These are phyloP conservation scores for Thymelicus sylvestris DNA, from an alignment of 2,888 invertebrate species.

Conservation along the genomic window DNA sequence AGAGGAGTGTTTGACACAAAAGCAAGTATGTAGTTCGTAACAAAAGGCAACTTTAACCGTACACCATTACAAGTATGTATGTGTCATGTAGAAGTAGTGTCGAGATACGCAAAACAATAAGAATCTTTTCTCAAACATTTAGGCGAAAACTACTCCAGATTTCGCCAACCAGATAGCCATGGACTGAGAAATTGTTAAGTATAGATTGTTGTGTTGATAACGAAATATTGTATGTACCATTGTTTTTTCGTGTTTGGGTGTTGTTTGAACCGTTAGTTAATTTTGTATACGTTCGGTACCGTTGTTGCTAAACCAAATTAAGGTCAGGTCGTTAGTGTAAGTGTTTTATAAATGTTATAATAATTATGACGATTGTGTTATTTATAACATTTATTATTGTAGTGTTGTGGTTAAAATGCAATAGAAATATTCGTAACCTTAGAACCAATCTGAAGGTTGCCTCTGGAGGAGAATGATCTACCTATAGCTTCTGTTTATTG, in stretches of 20 bases:
- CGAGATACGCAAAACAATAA: constrained; percentile 12
- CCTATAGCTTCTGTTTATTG: too few relatives aligned
- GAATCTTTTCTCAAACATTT: neutral
- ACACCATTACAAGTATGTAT: neutral
- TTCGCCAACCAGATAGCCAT: constrained; percentile 4
- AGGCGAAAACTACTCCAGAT: constrained; percentile 14
- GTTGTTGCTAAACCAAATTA: neutral
- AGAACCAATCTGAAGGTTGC: too few relatives aligned
- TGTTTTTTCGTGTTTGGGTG: neutral
- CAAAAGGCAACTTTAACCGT: neutral
- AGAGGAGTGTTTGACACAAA: too few relatives aligned
- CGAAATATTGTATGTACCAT: constrained; percentile 6
- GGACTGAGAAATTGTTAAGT: neutral
- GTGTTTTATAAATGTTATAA: neutral
- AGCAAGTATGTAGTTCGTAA: too few relatives aligned
- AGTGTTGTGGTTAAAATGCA: too few relatives aligned
- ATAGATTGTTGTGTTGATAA: constrained; percentile 9
- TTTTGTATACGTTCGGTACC: constrained; percentile 4
- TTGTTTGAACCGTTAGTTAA: neutral
- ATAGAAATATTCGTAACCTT: too few relatives aligned
- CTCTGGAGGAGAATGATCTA: too few relatives aligned
- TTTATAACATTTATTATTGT: too few relatives aligned
- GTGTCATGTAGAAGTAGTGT: neutral
- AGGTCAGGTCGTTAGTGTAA: neutral
- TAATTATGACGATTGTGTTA: too few relatives aligned